Percentiles rank a stretch among this genome's conserved stretches.
Conservation (phyloP, 2,888 invertebrate genomes). For the Blera fallax region DNA sequence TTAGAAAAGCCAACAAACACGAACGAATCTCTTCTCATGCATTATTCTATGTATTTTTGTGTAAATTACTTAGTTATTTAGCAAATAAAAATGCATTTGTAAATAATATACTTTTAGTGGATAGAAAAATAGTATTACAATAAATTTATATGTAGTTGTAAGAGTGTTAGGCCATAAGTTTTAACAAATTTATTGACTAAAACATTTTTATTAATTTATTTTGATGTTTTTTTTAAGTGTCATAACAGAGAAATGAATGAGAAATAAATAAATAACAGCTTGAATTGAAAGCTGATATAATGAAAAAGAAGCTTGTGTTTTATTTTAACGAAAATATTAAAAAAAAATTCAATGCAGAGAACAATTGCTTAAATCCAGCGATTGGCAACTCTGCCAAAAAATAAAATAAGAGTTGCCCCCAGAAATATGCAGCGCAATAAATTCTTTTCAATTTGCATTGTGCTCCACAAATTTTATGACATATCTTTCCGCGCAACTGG, state of each 20-base stretch:
- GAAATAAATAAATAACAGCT: neutral
- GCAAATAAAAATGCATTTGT: slow-evolving; percentile 39
- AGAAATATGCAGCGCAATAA: too few species aligned
- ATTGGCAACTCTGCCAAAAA: too few species aligned
- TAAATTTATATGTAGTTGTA: slow-evolving; percentile 7
- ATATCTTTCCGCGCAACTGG: neutral
- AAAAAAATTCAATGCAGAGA: too few species aligned
- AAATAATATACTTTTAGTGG: slow-evolving; percentile 34
- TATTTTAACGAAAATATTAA: neutral
- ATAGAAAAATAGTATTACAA: slow-evolving; percentile 40
- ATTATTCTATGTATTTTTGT: slow-evolving; percentile 52
- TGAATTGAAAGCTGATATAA: neutral
- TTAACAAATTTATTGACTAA: slow-evolving; percentile 25
- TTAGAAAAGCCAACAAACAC: slow-evolving; percentile 52
- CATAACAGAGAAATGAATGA: slow-evolving; percentile 25
- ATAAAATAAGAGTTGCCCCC: neutral
- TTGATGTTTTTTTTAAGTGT: slow-evolving; percentile 51
- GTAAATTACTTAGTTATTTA: slow-evolving; percentile 56
- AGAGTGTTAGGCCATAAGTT: neutral
- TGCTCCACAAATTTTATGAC: neutral
- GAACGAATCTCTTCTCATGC: slow-evolving; percentile 65
- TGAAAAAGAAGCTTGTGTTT: neutral
- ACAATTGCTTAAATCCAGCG: too few species aligned
- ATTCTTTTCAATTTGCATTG: neutral
- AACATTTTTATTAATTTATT: slow-evolving; percentile 53